Evolutionary conservation across 2,113 vertebrate genomes (phyloP).

Genomic region (Misgurnus anguillicaudatus): DNA sequence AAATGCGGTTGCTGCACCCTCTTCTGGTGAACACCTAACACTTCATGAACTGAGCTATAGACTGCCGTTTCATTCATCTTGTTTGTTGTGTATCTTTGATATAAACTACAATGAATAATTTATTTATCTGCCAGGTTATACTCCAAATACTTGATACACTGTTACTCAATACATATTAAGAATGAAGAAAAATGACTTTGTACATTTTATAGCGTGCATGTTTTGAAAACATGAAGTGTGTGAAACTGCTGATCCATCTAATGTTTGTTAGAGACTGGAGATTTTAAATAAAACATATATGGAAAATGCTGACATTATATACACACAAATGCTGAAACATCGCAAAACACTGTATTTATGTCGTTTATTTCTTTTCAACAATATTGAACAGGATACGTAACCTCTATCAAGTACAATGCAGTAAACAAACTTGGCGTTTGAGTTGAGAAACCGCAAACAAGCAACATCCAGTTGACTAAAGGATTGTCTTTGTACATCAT

Average conservation of each 20-base stretch:
- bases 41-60: constrained; percentile 4
- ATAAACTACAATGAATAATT: constrained; percentile 52
- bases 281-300: constrained; percentile 28
- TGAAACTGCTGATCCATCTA: constrained; percentile 30
- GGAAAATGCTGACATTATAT: neutral
- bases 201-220: constrained; percentile 38
- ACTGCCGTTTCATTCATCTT: constrained; percentile 29
- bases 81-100: constrained; percentile 34
- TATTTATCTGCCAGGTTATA: constrained; percentile 59
- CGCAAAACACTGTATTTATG: constrained; percentile 8
- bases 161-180: constrained; percentile 53
- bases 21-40: constrained; percentile 57
- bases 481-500: constrained; percentile 58
- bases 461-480: constrained; percentile 47
- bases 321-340: neutral
- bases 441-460: constrained; percentile 53
- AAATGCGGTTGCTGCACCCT: constrained; percentile 51
- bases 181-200: constrained; percentile 57
- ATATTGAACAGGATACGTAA: constrained; percentile 67
- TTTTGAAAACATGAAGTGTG: constrained; percentile 23
- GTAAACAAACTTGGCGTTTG: constrained; percentile 64
- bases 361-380: constrained; percentile 65
- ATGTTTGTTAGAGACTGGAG: constrained; percentile 21
- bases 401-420: constrained; percentile 53
- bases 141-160: constrained; percentile 23